Base-by-base conservation (phyloP, 2,797 vertebrate species). In the Phoxinus dragarum region DNA sequence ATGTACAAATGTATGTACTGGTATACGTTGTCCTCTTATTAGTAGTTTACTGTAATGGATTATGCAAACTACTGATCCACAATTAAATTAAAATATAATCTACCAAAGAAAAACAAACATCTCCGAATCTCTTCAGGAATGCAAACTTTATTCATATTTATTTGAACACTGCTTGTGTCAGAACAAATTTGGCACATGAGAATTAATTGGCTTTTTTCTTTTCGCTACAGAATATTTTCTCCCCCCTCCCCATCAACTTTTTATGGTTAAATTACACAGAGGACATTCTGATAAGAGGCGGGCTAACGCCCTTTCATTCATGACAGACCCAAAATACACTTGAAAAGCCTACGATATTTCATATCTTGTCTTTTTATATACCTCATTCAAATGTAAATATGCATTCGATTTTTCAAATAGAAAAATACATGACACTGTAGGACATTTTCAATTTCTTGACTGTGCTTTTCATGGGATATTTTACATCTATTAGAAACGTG, bases 351-450 rank as follows among this genome's bases (percentile, higher is more conserved):
- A 80, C 5, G 3, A 77, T 49, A 82, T 67, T 80, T 68, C 27
- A 84, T 81, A 77, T 77, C 34, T 80, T 92, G 92, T 94, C 89
- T 93, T 93, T 93, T 92, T 94, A 92, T 94, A 92, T 92, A 94
- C 93, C 90, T 93, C 91, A 94, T 90, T 92, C 88, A 89, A 88
- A 88, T 91, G 90, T 84, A 94, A 90, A 86, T 90, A 80, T 90
- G 80, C 66, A 80, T 69, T 76, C 68, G 44, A n/a, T 84, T 84
- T 90, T 92, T 93, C 92, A 87, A 91, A 90, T 95, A 96, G 89
- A 96, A 96, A 96, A 96, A 96, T 95, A 96, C 94, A 93, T 88
- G 91, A 95, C 94, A 94, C 91, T 90, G 89, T 86, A 82, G 47
- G 75, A 87, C 81, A 95, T 93, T 93, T 92, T 94, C 88, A 91